Evolutionary conservation across 2,888 invertebrate species (phyloP), one percentile per base, ranked within the genome.

Genomic region (Phaedon cochleariae): DNA sequence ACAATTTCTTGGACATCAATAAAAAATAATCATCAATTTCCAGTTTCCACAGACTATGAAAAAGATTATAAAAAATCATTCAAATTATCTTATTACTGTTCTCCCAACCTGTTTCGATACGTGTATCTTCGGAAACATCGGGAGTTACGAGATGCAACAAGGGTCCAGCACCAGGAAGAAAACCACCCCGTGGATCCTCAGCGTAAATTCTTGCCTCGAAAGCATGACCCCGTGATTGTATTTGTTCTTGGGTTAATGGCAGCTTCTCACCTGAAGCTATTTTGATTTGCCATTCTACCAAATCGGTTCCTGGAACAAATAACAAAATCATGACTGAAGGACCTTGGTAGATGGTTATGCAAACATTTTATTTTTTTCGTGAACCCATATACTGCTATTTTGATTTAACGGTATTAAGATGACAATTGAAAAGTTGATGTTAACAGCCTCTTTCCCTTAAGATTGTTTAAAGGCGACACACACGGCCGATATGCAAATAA

Each of bases 181-280:
- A 99, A 26, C 92, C 93, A 37, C 88, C 90, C 9, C 87, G 81
- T 0, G 93, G 93, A 82, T 92, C 90, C 82, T 98, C 98, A 0
- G 98, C 98, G 84, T 98, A 99, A 71, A 99, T 94, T 69, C 98
- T 87, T 26, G 97, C 97, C 84, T 99, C 98, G 74, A 99, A 95
- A 0, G 98, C 92, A 83, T 98, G 97, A 0, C 98, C 98, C 0
- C 85, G 87, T 0, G 93, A 85, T 4, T 83, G 80, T 53, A 98
- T 91, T 68, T 97, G 88, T 0, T 90, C 88, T 81, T 99, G 98
- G 0, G 84, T 86, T 0, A 92, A 72, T 0, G 98, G 97, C 12
- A 98, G 84, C 46, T 87, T 86, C 80, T 97, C 95, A 0, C 98
- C 97, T 31, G 93, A 87, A 0, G 98, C 98, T 49, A 98, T 90